Evolutionary conservation across 2,797 vertebrate genomes (phyloP).

Genomic region (Epinephelus malabaricus): DNA sequence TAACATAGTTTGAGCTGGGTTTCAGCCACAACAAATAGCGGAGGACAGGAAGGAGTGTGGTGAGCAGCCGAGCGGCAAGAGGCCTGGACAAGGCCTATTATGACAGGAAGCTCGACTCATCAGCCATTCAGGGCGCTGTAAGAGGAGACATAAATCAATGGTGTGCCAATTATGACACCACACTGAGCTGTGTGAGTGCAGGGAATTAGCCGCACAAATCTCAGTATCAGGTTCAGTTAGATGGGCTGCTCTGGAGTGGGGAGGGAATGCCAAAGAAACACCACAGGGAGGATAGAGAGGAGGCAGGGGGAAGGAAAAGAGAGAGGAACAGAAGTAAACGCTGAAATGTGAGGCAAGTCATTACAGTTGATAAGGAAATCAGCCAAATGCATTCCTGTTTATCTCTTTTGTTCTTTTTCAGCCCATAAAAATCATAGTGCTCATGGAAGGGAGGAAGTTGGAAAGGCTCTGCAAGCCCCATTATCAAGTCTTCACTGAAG

Average conservation of each 20-base stretch:
- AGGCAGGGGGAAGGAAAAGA: conserved; percentile 12
- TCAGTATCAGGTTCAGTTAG: conserved; percentile 82
- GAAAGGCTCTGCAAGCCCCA: not conserved
- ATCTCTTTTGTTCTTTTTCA: conserved; percentile 55
- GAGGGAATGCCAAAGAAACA: conserved; percentile 53
- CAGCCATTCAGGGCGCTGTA: conserved; percentile 82
- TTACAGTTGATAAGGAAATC: conserved; percentile 69
- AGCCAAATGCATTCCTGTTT: conserved; percentile 63
- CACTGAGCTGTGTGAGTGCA: conserved; percentile 80
- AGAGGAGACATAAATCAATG: conserved; percentile 87
- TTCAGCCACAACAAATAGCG: conserved; percentile 79
- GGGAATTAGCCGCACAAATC: conserved; percentile 84
- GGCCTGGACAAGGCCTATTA: conserved; percentile 77
- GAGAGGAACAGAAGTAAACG: conserved; percentile 40
- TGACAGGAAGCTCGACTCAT: conserved; percentile 84
- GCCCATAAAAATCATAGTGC: conserved; percentile 36
- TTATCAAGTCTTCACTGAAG: conserved; percentile 41
- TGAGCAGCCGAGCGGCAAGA: conserved; percentile 70
- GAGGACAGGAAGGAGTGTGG: conserved; percentile 74
- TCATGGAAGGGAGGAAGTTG: conserved; percentile 3
- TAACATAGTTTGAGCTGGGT: conserved; percentile 72
- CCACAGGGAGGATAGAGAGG: conserved; percentile 50
- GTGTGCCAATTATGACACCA: conserved; percentile 85
- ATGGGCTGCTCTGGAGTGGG: conserved; percentile 67
- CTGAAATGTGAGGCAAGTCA: conserved; percentile 74